Percentiles rank a stretch among this genome's conserved stretches.
Conservation (phyloP, 2,888 invertebrate genomes). For the Morinoia aosen region DNA sequence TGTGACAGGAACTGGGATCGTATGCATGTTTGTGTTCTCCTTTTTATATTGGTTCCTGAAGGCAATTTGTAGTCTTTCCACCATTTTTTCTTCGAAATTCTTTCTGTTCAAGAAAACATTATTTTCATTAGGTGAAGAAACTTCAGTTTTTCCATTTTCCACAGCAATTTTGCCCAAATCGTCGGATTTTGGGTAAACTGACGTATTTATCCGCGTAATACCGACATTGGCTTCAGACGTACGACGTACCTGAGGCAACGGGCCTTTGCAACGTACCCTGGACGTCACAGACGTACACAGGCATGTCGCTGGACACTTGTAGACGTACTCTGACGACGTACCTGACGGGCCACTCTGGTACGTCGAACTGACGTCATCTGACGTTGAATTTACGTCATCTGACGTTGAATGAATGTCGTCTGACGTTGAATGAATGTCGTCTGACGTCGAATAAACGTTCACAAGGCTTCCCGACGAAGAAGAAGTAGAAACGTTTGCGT, state of each 20-base stretch:
- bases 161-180: no score
- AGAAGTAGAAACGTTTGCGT: not conserved
- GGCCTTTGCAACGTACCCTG: constrained; percentile 33
- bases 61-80: no score
- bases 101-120: no score
- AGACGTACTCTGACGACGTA: constrained; percentile 38
- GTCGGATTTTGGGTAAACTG: not conserved
- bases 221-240: not conserved
- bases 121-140: no score
- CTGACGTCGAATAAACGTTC: not conserved
- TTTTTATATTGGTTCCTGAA: no score
- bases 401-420: no score
- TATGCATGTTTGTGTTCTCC: no score
- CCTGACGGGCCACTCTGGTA: not conserved
- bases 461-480: not conserved
- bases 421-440: not conserved
- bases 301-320: not conserved
- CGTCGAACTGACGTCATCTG: no score
- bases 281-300: constrained; percentile 23
- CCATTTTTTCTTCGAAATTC: no score
- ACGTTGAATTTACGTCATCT: no score
- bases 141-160: no score
- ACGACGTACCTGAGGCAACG: not conserved
- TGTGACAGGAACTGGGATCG: no score
- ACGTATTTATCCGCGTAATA: not conserved